Evolutionary conservation across 2,888 invertebrate species (phyloP).

Genomic region (Acrobasis suavella): DNA sequence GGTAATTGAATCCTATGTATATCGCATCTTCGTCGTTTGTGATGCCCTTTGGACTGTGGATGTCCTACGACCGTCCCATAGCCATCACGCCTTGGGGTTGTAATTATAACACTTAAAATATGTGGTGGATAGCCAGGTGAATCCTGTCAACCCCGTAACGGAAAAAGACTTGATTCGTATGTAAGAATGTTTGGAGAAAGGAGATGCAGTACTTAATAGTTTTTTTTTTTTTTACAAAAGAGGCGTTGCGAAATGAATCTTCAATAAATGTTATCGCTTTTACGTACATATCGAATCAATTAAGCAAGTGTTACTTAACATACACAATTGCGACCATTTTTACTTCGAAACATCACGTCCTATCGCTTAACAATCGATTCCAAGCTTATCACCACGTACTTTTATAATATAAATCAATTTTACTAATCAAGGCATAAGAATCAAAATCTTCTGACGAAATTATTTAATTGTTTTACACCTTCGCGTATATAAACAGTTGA

Average conservation of each 20-base stretch:
- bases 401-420: neutral
- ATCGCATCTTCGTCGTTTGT: too few relatives aligned
- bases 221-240: too few relatives aligned
- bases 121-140: too few relatives aligned
- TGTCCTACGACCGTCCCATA: too few relatives aligned
- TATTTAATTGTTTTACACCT: constrained; percentile 2
- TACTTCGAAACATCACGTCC: constrained; percentile 19
- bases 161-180: too few relatives aligned
- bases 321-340: neutral
- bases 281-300: constrained; percentile 2
- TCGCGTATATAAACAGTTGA: constrained; percentile 8
- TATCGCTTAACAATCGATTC: constrained; percentile 7
- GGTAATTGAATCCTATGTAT: too few relatives aligned
- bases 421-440: neutral
- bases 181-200: too few relatives aligned
- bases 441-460: neutral
- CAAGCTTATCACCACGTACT: constrained; percentile 1
- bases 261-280: neutral
- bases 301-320: constrained; percentile 2
- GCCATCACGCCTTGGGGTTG: too few relatives aligned
- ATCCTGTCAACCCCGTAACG: too few relatives aligned
- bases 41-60: too few relatives aligned
- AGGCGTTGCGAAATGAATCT: neutral
- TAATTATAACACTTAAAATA: too few relatives aligned
- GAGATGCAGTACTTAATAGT: too few relatives aligned